These are phyloP conservation scores for Clinocottus analis DNA, from an alignment of 2,113 vertebrate species.

Conservation along the genomic window DNA sequence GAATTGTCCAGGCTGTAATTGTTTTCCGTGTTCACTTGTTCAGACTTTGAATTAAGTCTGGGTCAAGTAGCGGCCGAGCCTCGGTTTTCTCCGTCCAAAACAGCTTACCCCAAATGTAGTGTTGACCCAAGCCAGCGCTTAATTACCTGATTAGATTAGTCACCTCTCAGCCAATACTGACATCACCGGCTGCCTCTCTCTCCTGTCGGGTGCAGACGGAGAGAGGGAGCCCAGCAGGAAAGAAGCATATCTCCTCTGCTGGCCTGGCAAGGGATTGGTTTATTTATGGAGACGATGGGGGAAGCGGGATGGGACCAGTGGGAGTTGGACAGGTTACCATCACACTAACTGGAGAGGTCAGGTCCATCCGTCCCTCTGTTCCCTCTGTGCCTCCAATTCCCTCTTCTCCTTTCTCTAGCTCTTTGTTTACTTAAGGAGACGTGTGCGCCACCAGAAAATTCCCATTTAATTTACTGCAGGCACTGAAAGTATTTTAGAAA, in stretches of 20 bases:
- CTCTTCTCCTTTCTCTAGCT: neutral
- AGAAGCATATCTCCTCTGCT: constrained; percentile 19
- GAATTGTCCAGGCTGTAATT: constrained; percentile 39
- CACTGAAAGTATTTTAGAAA: constrained; percentile 11
- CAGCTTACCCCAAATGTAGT: constrained; percentile 36
- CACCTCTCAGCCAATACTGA: constrained; percentile 54
- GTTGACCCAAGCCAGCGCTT: constrained; percentile 54
- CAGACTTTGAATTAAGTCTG: constrained; percentile 23
- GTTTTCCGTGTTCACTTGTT: constrained; percentile 17
- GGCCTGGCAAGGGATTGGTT: constrained; percentile 32
- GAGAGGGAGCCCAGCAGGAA: neutral
- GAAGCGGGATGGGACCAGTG: constrained; percentile 17
- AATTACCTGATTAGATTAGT: constrained; percentile 71
- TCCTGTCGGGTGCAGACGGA: constrained; percentile 33
- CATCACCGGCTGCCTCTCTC: constrained; percentile 40
- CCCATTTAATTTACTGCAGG: constrained; percentile 41
- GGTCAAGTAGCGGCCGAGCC: neutral
- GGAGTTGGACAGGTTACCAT: constrained; percentile 63
- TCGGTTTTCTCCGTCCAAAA: constrained; percentile 24
- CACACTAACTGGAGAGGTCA: constrained; percentile 62
- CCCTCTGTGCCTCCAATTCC: neutral
- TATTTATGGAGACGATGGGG: constrained; percentile 56
- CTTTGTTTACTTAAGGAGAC: constrained; percentile 8
- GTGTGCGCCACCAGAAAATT: neutral
- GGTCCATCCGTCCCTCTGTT: constrained; percentile 4